phyloP scores from a whole-genome alignment of 2,797 vertebrate genomes.

The Mormyrops attenuatus region DNA sequence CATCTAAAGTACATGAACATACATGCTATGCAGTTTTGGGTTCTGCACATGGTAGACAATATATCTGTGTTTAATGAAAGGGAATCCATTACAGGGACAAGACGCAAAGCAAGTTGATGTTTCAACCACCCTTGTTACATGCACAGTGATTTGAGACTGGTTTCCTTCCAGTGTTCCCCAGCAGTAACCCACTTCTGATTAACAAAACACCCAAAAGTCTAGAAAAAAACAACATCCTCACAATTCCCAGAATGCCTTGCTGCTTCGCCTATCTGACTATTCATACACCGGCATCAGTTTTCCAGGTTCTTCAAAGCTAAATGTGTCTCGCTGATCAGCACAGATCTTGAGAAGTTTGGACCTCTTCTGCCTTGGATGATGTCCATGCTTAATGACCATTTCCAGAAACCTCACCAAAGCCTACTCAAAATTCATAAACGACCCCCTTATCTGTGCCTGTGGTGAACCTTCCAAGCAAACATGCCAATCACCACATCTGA shows the following conservation, averaged over 20 bases:
- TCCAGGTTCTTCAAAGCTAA: background rate
- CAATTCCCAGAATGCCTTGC: background rate
- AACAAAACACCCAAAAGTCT: background rate
- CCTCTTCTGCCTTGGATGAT: background rate
- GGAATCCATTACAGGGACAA: background rate
- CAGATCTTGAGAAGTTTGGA: background rate
- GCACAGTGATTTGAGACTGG: background rate
- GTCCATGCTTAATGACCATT: background rate
- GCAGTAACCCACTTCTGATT: background rate
- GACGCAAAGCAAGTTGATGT: background rate
- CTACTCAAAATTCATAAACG: background rate
- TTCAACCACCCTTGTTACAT: background rate
- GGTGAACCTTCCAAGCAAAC: background rate
- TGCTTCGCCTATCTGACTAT: background rate
- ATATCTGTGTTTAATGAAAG: background rate
- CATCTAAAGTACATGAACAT: background rate
- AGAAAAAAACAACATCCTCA: background rate
- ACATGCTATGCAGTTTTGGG: background rate
- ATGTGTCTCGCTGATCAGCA: background rate
- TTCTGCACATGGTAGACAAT: background rate
- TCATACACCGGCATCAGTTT: background rate
- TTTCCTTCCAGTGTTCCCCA: background rate
- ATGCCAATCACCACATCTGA: constrained; percentile 8
- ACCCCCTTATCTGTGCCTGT: background rate
- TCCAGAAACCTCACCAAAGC: background rate